Conservation (phyloP, 2,113 vertebrate genomes). For the Phrynosoma blainvillii region DNA sequence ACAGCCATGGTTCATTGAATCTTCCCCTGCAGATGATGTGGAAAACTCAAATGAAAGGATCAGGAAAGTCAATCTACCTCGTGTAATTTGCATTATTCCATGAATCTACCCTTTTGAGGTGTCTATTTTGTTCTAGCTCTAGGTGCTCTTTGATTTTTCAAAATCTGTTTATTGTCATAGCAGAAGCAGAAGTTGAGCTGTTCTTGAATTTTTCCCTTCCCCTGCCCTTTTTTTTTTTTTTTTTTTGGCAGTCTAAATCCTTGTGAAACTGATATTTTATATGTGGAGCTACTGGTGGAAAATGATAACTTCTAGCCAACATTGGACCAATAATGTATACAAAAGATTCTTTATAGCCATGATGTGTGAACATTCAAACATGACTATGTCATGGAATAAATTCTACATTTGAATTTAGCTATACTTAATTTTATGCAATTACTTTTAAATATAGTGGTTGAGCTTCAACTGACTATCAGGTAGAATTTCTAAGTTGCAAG, state of each 20-base stretch:
- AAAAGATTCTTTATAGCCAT: not conserved
- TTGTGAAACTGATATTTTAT: not conserved
- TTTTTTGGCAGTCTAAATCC: not conserved
- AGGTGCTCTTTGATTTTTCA: not conserved
- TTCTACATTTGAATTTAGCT: not conserved
- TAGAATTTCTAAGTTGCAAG: not conserved
- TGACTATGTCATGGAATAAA: conserved; percentile 16
- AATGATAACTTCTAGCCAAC: not conserved
- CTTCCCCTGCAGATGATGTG: not conserved
- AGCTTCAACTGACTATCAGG: not conserved
- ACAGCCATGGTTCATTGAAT: not conserved
- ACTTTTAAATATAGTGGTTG: not conserved
- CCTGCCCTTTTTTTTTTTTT: too few species aligned
- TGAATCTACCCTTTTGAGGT: not conserved
- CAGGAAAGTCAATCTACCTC: not conserved
- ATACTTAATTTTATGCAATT: not conserved
- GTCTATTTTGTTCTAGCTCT: not conserved
- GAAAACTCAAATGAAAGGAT: not conserved
- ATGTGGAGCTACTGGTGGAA: not conserved
- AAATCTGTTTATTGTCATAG: not conserved
- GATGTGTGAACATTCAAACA: conserved; percentile 20
- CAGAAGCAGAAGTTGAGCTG: not conserved
- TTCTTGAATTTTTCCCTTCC: not conserved
- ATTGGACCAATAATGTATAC: not conserved
- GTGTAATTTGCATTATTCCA: not conserved